A percentile compares a stretch with the other conserved stretches of the same genome.
phyloP scores from a whole-genome alignment of 2,888 invertebrate species.

The Nasonia oneida region DNA sequence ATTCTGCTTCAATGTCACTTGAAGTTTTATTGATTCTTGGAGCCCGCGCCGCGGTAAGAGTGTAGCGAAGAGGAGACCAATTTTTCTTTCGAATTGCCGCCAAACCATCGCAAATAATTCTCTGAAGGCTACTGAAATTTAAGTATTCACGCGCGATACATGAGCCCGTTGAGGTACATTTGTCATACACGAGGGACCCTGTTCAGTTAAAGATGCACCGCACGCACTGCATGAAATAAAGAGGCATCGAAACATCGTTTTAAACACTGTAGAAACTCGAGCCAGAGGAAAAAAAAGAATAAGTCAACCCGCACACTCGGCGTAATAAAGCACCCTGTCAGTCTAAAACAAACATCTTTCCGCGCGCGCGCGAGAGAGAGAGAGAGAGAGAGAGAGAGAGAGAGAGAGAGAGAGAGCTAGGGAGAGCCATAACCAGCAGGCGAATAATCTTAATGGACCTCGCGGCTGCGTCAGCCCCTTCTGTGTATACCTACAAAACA shows the following conservation, averaged over 20 bases:
- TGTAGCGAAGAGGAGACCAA: neutral
- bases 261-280: neutral
- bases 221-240: neutral
- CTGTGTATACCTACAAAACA: conserved; percentile 1
- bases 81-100: neutral
- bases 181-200: neutral
- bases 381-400: no score
- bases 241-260: neutral
- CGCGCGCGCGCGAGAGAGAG: neutral
- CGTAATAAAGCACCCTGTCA: conserved; percentile 6
- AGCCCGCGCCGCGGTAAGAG: neutral
- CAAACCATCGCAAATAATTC: neutral
- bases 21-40: neutral
- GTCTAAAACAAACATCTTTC: conserved; percentile 2
- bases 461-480: neutral
- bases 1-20: neutral
- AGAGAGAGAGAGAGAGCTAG: neutral
- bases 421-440: conserved; percentile 7
- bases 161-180: neutral
- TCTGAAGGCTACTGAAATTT: neutral
- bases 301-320: neutral
- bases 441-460: conserved; percentile 56
- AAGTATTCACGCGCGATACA: neutral
- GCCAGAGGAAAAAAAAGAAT: neutral
- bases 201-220: neutral